Conservation (phyloP, 92 coral and sea anemone genomes). For the Porites evermanni region DNA sequence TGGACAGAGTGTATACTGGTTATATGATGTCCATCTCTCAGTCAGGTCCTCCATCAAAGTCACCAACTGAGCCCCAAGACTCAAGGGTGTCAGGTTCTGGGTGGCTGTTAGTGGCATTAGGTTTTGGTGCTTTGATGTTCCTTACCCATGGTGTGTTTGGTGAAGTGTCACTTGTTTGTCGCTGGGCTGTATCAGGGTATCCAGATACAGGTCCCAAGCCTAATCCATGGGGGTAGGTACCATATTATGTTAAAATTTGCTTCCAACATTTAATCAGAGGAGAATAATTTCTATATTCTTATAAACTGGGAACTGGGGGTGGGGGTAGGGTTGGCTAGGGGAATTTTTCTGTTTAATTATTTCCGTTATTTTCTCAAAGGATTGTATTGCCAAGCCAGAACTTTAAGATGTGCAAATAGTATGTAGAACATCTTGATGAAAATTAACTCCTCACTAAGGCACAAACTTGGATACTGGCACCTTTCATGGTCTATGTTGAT, state of each 20-base stretch:
- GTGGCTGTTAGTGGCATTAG: conserved; percentile 84
- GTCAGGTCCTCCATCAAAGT: conserved; percentile 40
- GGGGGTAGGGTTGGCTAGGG: no score
- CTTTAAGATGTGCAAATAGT: no score
- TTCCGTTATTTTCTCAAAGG: no score
- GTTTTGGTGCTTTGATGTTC: conserved; percentile 91
- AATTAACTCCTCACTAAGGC: no score
- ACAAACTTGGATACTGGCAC: no score
- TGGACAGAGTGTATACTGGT: conserved; percentile 85
- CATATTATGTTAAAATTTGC: not conserved
- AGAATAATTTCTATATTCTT: no score
- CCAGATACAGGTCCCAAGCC: conserved; percentile 92
- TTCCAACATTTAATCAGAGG: no score
- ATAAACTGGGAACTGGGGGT: no score
- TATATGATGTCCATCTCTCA: conserved; percentile 57
- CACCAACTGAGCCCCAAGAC: conserved; percentile 47
- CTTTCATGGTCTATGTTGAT: no score
- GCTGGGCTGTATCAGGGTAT: conserved; percentile 94
- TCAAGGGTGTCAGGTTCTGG: conserved; percentile 73
- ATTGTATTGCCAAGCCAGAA: no score
- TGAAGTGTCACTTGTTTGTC: conserved; percentile 90
- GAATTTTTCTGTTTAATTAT: no score
- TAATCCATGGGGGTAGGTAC: conserved; percentile 97
- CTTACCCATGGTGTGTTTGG: conserved; percentile 91
- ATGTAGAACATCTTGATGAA: no score